Conservation (phyloP, 2,888 invertebrate species). For the Clitarchus hookeri region DNA sequence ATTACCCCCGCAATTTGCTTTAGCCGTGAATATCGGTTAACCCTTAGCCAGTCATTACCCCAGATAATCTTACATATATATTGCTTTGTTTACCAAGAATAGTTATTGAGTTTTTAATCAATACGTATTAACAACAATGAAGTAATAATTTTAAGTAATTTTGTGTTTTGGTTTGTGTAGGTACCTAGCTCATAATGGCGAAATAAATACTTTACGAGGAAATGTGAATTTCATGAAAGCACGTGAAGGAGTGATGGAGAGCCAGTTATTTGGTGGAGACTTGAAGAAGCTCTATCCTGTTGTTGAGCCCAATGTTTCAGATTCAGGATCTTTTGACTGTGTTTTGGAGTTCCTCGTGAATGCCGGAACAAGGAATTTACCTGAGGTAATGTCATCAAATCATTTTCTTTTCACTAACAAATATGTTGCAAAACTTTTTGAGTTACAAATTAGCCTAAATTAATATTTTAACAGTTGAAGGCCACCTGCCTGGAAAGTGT, state of each 20-base stretch:
- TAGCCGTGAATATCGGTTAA: too few species aligned
- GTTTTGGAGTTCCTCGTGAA: conserved; percentile 95
- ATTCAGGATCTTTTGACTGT: conserved; percentile 97
- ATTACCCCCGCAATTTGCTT: too few species aligned
- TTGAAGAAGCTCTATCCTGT: conserved; percentile 92
- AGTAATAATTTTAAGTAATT: neutral
- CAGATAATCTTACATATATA: too few species aligned
- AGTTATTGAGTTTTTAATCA: too few species aligned
- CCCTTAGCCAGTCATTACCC: too few species aligned
- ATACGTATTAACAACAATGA: neutral
- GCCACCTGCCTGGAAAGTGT: too few species aligned
- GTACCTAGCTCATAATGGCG: conserved; percentile 96
- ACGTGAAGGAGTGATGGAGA: conserved; percentile 96
- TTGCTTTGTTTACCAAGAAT: too few species aligned
- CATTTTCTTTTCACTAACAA: neutral
- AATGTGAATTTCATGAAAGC: conserved; percentile 99
- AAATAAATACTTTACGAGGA: conserved; percentile 98
- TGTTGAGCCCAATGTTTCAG: conserved; percentile 95
- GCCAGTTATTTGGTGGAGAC: conserved; percentile 78
- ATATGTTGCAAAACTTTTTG: neutral
- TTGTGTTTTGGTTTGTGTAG: conserved; percentile 55
- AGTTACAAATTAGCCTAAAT: too few species aligned
- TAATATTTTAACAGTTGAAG: too few species aligned
- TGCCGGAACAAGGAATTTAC: conserved; percentile 87
- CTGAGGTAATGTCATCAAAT: conserved; percentile 65